Evolutionary conservation across 2,797 vertebrate genomes (phyloP), one percentile per base, ranked within the genome.

Genomic region (Sebastiscus albofasciatus): DNA sequence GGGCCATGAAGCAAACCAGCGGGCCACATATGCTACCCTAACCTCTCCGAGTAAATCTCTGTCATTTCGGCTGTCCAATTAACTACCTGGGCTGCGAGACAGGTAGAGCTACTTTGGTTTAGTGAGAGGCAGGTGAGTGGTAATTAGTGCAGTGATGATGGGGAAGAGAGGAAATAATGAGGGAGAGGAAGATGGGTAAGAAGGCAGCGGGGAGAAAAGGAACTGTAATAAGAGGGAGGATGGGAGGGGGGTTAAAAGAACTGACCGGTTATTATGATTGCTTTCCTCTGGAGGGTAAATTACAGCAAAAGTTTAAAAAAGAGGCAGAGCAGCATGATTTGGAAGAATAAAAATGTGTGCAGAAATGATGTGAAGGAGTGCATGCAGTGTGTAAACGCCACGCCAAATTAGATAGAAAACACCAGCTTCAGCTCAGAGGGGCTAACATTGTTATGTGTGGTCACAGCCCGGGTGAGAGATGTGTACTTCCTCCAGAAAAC

Each of bases 401-500:
- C 24, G 56, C 66, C 74, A 90, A 88, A 90, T 93, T 90, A 92
- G 56, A 81, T 33, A 74, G 74, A 81, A 85, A 89, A 84, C 82
- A 91, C 62, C 81, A 78, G 85, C 83, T 83, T 79, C 71, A 72
- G 80, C 90, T 88, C 76, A 75, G 75, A 86, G 85, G 85, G 82
- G 39, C 77, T 83, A 49, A 79, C 75, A 72, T 80, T 67, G 80
- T 80, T 89, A 52, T 82, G 58, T 87, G 72, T 82, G 86, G 88
- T 87, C 87, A 89, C 82, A 92, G 89, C 58, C 84, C 27, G 77
- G 79, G 67, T 81, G 74, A 87, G 81, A 90, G 84, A 80, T 77
- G 84, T 82, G 78, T 75, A 75, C 83, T 67, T 92, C 83, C 85
- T 89, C 80, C 80, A 83, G 90, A 89, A 89, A 91, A 86, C 80